Conservation (phyloP, 1,140 invertebrate genomes). For the Drosophila sechellia region DNA sequence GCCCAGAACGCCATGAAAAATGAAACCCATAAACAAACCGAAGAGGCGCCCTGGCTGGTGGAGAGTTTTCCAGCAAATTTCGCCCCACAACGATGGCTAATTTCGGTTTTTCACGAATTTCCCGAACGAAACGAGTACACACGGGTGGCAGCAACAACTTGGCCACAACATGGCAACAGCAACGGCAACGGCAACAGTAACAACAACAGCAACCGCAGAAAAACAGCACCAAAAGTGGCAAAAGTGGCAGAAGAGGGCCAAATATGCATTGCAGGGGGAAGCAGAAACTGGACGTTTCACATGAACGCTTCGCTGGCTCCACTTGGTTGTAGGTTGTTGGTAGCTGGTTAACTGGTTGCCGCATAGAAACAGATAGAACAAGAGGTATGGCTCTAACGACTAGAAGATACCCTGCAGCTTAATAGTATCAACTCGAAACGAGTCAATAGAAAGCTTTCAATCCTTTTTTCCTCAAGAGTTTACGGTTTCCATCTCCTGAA, state of each 20-base stretch:
- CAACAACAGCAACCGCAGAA: not conserved
- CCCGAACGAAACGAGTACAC: constrained; percentile 76
- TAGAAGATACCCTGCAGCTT: not conserved
- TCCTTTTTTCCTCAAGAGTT: too few relatives aligned
- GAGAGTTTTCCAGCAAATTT: constrained; percentile 68
- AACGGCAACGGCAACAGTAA: constrained; percentile 8
- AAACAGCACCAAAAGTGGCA: constrained; percentile 10
- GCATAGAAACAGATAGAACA: constrained; percentile 10
- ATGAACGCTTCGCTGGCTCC: constrained; percentile 80
- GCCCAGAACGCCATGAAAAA: constrained; percentile 48
- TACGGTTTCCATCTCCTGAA: too few relatives aligned
- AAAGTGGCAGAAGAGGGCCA: constrained; percentile 18
- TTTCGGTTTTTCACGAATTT: constrained; percentile 79
- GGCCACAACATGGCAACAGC: constrained; percentile 46
- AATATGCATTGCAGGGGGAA: constrained; percentile 44
- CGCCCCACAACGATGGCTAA: constrained; percentile 62
- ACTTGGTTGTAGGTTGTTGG: constrained; percentile 26
- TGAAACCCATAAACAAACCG: constrained; percentile 61
- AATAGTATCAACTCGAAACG: too few relatives aligned
- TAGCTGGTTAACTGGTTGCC: constrained; percentile 26
- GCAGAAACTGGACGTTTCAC: constrained; percentile 81
- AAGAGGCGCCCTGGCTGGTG: constrained; percentile 24
- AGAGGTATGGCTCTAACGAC: not conserved
- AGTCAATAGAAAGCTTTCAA: too few relatives aligned
- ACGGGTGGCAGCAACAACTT: constrained; percentile 32